phyloP scores from a whole-genome alignment of 2,888 invertebrate species.

The Cephus pygmeus region DNA sequence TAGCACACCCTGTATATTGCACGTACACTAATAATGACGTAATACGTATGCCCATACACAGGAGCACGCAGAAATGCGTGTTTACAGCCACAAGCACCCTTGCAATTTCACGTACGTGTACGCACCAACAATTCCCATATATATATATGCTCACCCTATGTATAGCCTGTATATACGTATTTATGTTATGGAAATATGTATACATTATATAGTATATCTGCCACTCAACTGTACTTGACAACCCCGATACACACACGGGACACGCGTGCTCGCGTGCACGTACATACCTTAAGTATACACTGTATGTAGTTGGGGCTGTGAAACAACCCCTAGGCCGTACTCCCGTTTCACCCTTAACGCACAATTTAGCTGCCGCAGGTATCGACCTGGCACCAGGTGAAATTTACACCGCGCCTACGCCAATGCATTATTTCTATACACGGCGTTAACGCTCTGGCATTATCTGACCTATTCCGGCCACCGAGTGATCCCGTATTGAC shows the following conservation, averaged over 20 bases:
- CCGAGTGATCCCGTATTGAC: neutral
- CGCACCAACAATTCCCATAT: neutral
- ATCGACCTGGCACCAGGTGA: constrained; percentile 50
- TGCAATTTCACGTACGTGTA: neutral
- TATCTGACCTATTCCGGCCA: neutral
- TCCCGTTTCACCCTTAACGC: constrained; percentile 36
- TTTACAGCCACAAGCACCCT: neutral
- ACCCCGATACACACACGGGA: neutral
- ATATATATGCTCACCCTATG: neutral
- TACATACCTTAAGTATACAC: neutral
- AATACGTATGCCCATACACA: neutral
- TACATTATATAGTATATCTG: neutral
- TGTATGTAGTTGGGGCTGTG: neutral
- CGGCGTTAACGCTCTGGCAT: constrained; percentile 38
- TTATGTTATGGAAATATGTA: no score
- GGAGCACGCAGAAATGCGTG: neutral
- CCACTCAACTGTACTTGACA: neutral
- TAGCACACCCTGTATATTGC: neutral
- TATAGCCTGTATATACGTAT: neutral
- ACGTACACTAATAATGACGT: neutral
- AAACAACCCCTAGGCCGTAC: neutral
- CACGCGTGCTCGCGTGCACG: neutral
- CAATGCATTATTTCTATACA: constrained; percentile 50
- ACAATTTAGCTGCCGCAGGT: constrained; percentile 43
- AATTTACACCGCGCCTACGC: constrained; percentile 45